Conservation (phyloP, 2,888 invertebrate genomes). For the Mythimna pallens region DNA sequence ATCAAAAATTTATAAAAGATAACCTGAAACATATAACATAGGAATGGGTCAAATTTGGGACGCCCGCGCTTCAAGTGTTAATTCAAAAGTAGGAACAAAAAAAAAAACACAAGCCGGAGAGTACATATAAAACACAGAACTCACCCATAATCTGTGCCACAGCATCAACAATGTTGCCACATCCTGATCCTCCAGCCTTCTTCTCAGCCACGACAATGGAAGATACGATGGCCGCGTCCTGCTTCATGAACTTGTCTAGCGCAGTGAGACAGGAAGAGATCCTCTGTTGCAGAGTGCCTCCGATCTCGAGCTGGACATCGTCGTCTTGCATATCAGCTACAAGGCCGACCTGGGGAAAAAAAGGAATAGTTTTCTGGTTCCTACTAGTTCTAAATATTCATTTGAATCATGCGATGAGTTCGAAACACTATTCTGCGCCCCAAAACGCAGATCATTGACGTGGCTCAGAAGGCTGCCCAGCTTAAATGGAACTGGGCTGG, state of each 20-base stretch:
- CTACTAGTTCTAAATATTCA: too few relatives aligned
- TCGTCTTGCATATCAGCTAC: slow-evolving; percentile 94
- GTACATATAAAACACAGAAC: slow-evolving; percentile 17
- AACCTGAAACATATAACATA: too few relatives aligned
- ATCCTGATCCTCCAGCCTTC: slow-evolving; percentile 90
- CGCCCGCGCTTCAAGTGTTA: too few relatives aligned
- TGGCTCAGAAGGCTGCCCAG: too few relatives aligned
- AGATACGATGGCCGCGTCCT: slow-evolving; percentile 93
- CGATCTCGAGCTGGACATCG: slow-evolving; percentile 92
- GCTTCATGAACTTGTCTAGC: slow-evolving; percentile 93
- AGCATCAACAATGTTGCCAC: slow-evolving; percentile 93
- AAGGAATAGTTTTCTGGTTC: neutral
- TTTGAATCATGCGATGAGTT: too few relatives aligned
- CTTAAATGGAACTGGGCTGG: too few relatives aligned
- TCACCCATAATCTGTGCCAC: slow-evolving; percentile 93
- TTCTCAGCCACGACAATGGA: slow-evolving; percentile 97
- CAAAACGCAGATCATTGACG: too few relatives aligned
- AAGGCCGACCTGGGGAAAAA: slow-evolving; percentile 91
- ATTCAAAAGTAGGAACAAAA: too few relatives aligned
- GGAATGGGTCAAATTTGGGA: too few relatives aligned
- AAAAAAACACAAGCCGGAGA: too few relatives aligned
- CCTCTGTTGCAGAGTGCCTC: slow-evolving; percentile 96
- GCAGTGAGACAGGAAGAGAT: slow-evolving; percentile 95
- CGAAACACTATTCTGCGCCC: too few relatives aligned
- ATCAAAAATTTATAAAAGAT: too few relatives aligned